These are phyloP conservation scores for Cinclus cinclus DNA, from an alignment of 2,113 vertebrate species.

Conservation along the genomic window DNA sequence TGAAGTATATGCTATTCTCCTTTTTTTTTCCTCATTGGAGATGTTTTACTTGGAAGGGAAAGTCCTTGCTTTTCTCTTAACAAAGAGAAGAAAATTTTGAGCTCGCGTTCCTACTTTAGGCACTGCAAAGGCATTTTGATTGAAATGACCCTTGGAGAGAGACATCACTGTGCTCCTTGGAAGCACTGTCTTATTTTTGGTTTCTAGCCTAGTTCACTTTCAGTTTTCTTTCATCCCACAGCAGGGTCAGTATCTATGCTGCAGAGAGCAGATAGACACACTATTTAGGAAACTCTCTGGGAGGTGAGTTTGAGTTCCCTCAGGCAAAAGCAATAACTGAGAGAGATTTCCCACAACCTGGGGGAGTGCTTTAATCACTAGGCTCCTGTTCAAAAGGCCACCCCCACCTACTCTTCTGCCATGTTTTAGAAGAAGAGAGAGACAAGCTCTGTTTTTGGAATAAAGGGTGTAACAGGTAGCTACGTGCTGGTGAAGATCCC, in stretches of 20 bases:
- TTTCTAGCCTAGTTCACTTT: background rate
- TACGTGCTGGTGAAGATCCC: slow-evolving; percentile 55
- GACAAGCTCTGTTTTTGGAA: slow-evolving; percentile 20
- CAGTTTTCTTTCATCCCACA: background rate
- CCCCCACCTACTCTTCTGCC: slow-evolving; percentile 33
- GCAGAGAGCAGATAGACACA: background rate
- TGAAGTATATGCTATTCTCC: background rate
- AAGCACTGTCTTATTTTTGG: background rate
- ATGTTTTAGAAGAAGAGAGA: background rate
- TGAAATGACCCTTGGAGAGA: background rate
- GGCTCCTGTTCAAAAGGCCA: slow-evolving; percentile 54
- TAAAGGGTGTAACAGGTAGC: slow-evolving; percentile 33
- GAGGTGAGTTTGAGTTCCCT: slow-evolving; percentile 55
- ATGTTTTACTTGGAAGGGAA: background rate
- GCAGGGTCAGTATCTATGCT: background rate
- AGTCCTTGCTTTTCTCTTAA: background rate
- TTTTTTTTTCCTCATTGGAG: background rate
- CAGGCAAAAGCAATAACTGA: slow-evolving; percentile 19
- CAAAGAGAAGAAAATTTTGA: background rate
- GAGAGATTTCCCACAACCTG: slow-evolving; percentile 41
- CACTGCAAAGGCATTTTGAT: background rate
- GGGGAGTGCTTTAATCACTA: slow-evolving; percentile 54
- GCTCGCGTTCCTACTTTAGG: background rate
- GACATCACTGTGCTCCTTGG: background rate
- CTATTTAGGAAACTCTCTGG: slow-evolving; percentile 46